Evolutionary conservation across 2,113 vertebrate species (phyloP).

Genomic region (Lepus europaeus): DNA sequence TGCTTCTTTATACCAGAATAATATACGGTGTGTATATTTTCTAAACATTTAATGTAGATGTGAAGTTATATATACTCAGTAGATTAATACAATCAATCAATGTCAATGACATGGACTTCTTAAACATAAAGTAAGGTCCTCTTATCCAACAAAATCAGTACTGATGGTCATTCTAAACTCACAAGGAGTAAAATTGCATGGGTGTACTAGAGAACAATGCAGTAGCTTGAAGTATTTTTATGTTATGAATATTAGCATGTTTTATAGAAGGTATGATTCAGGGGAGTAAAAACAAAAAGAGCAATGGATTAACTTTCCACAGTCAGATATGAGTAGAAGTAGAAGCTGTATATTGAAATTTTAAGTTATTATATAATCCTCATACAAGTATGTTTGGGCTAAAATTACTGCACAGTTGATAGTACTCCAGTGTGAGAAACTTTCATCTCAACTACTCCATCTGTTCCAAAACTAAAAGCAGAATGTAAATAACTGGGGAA

Average conservation of each 20-base stretch:
- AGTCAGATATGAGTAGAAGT: not conserved
- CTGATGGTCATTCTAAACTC: not conserved
- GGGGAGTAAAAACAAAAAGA: not conserved
- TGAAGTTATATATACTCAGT: slow-evolving; percentile 9
- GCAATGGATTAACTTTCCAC: not conserved
- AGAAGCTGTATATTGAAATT: not conserved
- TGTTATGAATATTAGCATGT: not conserved
- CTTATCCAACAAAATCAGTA: not conserved
- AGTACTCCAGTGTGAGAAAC: slow-evolving; percentile 26
- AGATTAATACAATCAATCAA: not conserved
- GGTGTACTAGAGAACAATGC: not conserved
- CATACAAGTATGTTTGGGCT: not conserved
- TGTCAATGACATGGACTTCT: not conserved
- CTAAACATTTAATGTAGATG: not conserved
- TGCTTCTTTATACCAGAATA: not conserved
- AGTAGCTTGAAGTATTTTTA: not conserved
- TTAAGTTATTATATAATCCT: not conserved
- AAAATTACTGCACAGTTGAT: not conserved
- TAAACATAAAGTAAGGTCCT: not conserved
- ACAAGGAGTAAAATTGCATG: not conserved
- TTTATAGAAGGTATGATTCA: not conserved
- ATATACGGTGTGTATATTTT: not conserved
- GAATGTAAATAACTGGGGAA: slow-evolving; percentile 38
- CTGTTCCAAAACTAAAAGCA: slow-evolving; percentile 52
- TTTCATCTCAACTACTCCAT: slow-evolving; percentile 27